These are phyloP conservation scores for Ictalurus punctatus DNA, from an alignment of 2,113 vertebrate species.

Conservation along the genomic window DNA sequence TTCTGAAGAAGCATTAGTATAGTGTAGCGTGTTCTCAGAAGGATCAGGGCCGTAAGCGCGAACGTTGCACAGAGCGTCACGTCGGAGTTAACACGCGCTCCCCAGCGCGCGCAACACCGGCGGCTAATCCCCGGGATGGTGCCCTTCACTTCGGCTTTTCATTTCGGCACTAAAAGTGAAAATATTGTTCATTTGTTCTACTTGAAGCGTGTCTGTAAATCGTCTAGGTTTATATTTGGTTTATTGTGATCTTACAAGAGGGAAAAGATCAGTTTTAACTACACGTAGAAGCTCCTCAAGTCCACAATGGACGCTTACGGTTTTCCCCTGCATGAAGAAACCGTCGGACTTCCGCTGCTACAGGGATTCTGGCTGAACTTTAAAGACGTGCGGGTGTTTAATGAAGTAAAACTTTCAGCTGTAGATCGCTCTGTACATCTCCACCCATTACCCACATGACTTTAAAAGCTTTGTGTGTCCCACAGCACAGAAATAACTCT, in stretches of 20 bases:
- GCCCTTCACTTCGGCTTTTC: not conserved
- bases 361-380: not conserved
- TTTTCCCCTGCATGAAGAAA: not conserved
- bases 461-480: not conserved
- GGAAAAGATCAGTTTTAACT: not conserved
- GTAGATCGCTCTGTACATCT: conserved; percentile 8
- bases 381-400: not conserved
- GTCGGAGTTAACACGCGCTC: not conserved
- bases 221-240: too few relatives aligned
- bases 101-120: rapidly evolving
- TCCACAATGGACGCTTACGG: not conserved
- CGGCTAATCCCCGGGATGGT: not conserved
- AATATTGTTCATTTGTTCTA: not conserved
- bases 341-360: conserved; percentile 15
- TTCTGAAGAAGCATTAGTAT: not conserved
- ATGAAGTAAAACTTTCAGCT: not conserved
- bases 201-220: not conserved
- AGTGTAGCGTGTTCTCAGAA: not conserved
- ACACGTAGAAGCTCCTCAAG: not conserved
- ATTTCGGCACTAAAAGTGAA: not conserved
- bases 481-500: not conserved
- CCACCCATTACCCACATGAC: conserved; percentile 16
- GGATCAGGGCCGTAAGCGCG: not conserved
- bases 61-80: not conserved
- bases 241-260: not conserved